A percentile compares a stretch with the other conserved stretches of the same genome.
phyloP scores from a whole-genome alignment of 2,888 invertebrate genomes.

The Alviniconcha strummeri region DNA sequence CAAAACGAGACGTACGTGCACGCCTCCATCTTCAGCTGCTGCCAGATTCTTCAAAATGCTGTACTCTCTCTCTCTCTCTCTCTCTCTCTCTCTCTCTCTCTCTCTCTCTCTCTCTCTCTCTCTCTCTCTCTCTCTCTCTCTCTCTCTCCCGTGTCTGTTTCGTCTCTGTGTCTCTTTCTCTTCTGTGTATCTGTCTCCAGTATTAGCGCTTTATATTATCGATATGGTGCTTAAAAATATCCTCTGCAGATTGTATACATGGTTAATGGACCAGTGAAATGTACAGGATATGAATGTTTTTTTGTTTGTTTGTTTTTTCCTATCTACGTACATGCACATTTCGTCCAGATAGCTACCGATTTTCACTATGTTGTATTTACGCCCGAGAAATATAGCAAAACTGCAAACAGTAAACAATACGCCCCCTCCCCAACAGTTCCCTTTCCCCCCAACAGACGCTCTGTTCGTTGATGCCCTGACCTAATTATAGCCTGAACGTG shows the following conservation, averaged over 20 bases:
- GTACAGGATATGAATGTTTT: too few species aligned
- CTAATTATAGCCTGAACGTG: too few species aligned
- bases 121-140: not conserved
- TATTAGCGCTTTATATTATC: too few species aligned
- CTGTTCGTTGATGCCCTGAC: too few species aligned
- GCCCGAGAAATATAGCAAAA: too few species aligned
- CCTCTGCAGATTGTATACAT: too few species aligned
- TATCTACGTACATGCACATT: not conserved
- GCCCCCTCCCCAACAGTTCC: not conserved
- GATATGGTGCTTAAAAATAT: too few species aligned
- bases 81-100: constrained; percentile 10
- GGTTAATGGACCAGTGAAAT: too few species aligned
- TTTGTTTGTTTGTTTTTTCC: not conserved
- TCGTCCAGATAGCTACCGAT: not conserved
- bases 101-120: constrained; percentile 8
- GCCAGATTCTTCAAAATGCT: not conserved
- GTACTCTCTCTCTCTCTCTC: not conserved
- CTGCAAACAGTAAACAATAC: not conserved
- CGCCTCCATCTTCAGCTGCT: not conserved
- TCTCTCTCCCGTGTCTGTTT: not conserved
- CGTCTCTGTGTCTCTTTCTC: not conserved
- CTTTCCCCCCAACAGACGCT: too few species aligned
- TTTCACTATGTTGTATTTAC: too few species aligned
- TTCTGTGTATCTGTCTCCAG: too few species aligned
- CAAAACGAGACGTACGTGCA: too few species aligned